A percentile compares a stretch with the other conserved stretches of the same genome.
phyloP scores from a whole-genome alignment of 2,797 vertebrate genomes.

The Pangasius macronema region DNA sequence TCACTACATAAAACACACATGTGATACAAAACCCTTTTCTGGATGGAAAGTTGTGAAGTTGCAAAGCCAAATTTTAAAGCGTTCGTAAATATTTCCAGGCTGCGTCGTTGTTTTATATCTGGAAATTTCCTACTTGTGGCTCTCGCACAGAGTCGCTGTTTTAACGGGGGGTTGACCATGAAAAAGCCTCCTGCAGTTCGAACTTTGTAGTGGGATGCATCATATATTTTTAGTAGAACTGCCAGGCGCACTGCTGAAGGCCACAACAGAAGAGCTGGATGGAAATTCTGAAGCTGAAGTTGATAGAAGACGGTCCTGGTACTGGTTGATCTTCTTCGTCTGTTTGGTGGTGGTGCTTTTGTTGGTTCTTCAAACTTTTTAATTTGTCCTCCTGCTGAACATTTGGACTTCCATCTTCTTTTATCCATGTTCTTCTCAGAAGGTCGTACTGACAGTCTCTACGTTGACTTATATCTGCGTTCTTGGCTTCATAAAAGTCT shows the following conservation, averaged over 20 bases:
- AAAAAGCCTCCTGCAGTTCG: slow-evolving; percentile 3
- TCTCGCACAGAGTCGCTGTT: background rate
- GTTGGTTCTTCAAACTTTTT: background rate
- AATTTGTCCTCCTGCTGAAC: background rate
- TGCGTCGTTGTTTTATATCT: background rate
- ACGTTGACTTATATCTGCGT: background rate
- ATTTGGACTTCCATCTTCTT: background rate
- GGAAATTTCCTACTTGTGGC: slow-evolving; percentile 13
- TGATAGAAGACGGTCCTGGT: background rate
- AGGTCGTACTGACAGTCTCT: background rate
- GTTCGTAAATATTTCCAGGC: slow-evolving; percentile 12
- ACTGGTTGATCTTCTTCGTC: background rate
- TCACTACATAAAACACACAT: background rate
- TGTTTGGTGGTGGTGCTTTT: background rate
- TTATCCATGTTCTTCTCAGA: background rate
- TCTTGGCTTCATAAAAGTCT: background rate
- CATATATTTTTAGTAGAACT: slow-evolving; percentile 10
- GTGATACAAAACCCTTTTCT: background rate
- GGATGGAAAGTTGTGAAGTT: slow-evolving; percentile 21
- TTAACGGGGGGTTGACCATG: background rate
- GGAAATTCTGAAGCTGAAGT: slow-evolving; percentile 6
- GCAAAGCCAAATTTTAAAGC: background rate
- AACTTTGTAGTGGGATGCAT: slow-evolving; percentile 12
- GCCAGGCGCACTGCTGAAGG: background rate
- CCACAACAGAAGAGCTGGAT: slow-evolving; percentile 21